Evolutionary conservation across 2,888 invertebrate species (phyloP).

Genomic region (Galerucella pusilla): DNA sequence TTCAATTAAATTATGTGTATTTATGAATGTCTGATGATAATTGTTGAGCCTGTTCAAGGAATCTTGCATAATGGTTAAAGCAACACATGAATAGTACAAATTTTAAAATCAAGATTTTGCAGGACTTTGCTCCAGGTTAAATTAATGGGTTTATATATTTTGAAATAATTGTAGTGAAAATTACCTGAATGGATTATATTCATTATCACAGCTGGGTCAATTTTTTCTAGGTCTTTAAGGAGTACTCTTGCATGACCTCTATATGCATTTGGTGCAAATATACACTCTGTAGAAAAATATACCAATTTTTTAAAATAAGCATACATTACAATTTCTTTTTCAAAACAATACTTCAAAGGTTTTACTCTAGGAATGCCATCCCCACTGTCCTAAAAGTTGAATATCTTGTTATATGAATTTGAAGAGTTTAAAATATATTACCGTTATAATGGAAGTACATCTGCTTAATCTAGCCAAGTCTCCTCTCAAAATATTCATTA

Average conservation of each 20-base stretch:
- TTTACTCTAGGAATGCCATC: slow-evolving; percentile 92
- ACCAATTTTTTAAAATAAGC: slow-evolving; percentile 95
- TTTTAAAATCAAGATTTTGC: too few species aligned
- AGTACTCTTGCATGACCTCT: slow-evolving; percentile 90
- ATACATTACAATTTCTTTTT: slow-evolving; percentile 99
- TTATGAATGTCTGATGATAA: too few species aligned
- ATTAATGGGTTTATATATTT: too few species aligned
- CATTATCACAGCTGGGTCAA: slow-evolving; percentile 91
- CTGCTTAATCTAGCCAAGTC: slow-evolving; percentile 93
- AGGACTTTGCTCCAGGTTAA: too few species aligned
- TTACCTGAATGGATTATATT: slow-evolving; percentile 91
- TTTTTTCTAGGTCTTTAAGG: slow-evolving; percentile 94
- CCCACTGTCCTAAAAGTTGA: slow-evolving; percentile 73
- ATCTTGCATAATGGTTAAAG: too few species aligned
- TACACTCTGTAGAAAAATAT: slow-evolving; percentile 99
- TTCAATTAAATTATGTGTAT: neutral
- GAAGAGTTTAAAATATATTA: slow-evolving; percentile 62
- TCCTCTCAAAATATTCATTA: slow-evolving; percentile 97
- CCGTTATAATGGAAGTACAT: slow-evolving; percentile 91
- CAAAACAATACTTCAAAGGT: slow-evolving; percentile 96
- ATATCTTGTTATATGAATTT: neutral
- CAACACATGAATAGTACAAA: too few species aligned
- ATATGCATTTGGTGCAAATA: slow-evolving; percentile 98
- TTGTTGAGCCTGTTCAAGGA: too few species aligned
- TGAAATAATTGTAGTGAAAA: slow-evolving; percentile 13